Evolutionary conservation across 2,888 invertebrate species (phyloP), one percentile per base, ranked within the genome.

Genomic region (Pollenia griseotomentosa): DNA sequence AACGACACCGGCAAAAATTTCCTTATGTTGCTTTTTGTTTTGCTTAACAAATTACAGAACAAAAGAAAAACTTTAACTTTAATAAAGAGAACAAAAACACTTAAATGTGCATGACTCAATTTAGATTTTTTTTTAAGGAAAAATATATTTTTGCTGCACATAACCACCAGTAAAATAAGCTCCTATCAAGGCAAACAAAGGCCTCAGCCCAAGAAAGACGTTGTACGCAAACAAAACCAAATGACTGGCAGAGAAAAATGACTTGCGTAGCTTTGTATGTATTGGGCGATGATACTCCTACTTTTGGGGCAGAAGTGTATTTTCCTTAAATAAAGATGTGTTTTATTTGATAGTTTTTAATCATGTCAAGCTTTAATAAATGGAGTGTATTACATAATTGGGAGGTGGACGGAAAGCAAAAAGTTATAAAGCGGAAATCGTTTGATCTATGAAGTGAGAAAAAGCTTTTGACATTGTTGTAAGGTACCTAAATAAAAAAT

Each of bases 1-100:
- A 77, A 55, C 14, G 77, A 77, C 83, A 78, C 73, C 71, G 71
- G 44, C 65, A 46, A 73, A 57, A 51, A 73, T 78, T 65, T 78
- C 63, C 73, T 83, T 48, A 51, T 68, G 9, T 33, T 14, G 10
- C 65, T 8, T 59, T 8, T 48, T 42, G 19, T 73, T 66, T 57
- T 19, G 51, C 40, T 63, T 33, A 61, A 77, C 59, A 86, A 75
- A 75, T 75, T 80, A 65, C 66, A 77, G 42, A 77, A 83, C 80
- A 87, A 83, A 80, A 81, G 70, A 83, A 87, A 81, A 87, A 78
- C 80, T 77, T 83, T 19, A 73, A 75, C 80, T 68, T 53, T 3
- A 75, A 61, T 33, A 68, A 74, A 79, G 68, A 53, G 59, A 82
- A 75, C n/a, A 53, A 44, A 81, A 55, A 63, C n/a, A 70, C 7